These are phyloP conservation scores for Chromoteleia sp. DNA, from an alignment of 2,888 invertebrate species.

Conservation along the genomic window DNA sequence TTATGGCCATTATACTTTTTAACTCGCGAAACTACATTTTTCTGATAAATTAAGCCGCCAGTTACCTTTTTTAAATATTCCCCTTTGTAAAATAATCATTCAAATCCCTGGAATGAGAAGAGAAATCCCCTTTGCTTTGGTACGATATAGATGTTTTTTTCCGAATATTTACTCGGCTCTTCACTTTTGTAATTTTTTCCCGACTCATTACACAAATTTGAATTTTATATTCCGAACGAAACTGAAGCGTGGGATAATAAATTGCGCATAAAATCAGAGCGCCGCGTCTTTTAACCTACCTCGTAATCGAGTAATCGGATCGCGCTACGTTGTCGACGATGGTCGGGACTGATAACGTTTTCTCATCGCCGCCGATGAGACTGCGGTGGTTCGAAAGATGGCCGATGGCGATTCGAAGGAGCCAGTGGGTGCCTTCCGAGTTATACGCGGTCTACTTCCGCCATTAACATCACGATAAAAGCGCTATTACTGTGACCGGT, in stretches of 20 bases:
- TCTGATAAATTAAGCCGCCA: too few relatives aligned
- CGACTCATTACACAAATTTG: conserved; percentile 5
- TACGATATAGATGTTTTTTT: too few relatives aligned
- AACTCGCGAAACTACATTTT: too few relatives aligned
- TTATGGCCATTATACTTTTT: conserved; percentile 3
- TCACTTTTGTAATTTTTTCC: too few relatives aligned
- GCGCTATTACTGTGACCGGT: conserved; percentile 5
- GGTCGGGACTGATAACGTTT: conserved; percentile 4
- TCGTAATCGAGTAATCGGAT: conserved; percentile 29
- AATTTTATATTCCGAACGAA: conserved; percentile 17
- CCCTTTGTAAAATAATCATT: too few relatives aligned
- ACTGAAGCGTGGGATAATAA: conserved; percentile 9
- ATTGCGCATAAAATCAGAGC: conserved; percentile 19
- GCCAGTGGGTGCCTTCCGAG: conserved; percentile 7
- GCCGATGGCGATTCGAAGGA: conserved; percentile 21
- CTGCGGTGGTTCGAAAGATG: conserved; percentile 20
- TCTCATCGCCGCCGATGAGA: conserved; percentile 7
- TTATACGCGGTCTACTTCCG: conserved; percentile 9
- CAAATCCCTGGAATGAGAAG: too few relatives aligned
- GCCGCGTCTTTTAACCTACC: conserved; percentile 12
- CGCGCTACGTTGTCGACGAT: conserved; percentile 13
- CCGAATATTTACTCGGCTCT: too few relatives aligned
- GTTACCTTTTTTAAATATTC: too few relatives aligned
- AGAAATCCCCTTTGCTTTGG: too few relatives aligned
- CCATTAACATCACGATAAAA: conserved; percentile 26